phyloP scores from a whole-genome alignment of 2,113 vertebrate species.

The Lophura nycthemera region DNA sequence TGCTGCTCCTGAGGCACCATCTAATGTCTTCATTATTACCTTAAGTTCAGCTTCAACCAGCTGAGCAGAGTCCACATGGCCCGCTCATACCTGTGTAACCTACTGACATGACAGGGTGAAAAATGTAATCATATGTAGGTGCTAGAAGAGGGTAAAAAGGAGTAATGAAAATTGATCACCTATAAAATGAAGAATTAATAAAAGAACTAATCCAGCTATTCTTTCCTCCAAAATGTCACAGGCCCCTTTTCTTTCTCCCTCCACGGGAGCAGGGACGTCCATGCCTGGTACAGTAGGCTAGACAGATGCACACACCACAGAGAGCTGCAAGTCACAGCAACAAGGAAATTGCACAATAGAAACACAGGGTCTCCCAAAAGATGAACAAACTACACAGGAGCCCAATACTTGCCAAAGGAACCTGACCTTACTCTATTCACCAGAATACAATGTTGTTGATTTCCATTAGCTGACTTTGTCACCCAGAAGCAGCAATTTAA shows the following conservation, averaged over 20 bases:
- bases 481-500: background rate
- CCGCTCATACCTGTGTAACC: background rate
- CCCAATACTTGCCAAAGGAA: background rate
- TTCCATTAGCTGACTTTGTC: background rate
- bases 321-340: background rate
- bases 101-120: background rate
- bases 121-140: background rate
- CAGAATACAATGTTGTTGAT: background rate
- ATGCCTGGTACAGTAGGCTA: background rate
- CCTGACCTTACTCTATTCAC: background rate
- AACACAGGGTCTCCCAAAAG: background rate
- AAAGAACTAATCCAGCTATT: background rate
- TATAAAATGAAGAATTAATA: background rate
- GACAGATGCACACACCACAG: background rate
- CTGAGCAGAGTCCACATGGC: background rate
- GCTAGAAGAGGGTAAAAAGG: background rate
- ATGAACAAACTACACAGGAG: background rate
- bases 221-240: background rate
- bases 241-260: rapidly evolving
- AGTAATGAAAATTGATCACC: background rate
- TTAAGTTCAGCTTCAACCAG: background rate
- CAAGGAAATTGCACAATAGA: constrained; percentile 4
- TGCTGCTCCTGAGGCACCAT: background rate
- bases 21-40: background rate
- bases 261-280: background rate